Base-by-base conservation (phyloP, 1,140 invertebrate genomes). In the Eulimnadia texana region DNA sequence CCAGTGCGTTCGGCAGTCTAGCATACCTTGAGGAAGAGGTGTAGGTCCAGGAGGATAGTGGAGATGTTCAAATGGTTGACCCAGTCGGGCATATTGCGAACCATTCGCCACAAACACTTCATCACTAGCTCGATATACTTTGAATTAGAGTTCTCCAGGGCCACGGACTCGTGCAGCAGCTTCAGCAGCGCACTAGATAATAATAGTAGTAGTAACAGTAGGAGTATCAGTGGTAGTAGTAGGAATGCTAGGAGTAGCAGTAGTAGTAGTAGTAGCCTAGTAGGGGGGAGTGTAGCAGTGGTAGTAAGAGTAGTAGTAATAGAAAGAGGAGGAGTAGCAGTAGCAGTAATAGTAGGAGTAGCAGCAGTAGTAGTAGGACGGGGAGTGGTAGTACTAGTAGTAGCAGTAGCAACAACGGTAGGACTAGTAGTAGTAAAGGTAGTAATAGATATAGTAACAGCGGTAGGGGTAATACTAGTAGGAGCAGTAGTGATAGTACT, bases 61-160 rank as follows among this genome's bases (percentile, higher is more conserved):
- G 56, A 49, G 6, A 66, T 49, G 25, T 66, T 82, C 29, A 91
- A 77, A 10, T 86, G 81, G 65, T 82, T 79, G 22, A 82, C 79
- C 79, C 85, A 87, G 19, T 81, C 79, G 2, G 83, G 81, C 62
- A 93, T 82, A 68, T 84, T 81, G 68, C 88, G 85, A 11, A 89
- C 80, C 27, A 88, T 84, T 73, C 90, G 88, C 90, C 82, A 96
- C 65, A 86, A 80, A 72, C 84, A 94, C 73, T 93, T 93, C 81
- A 87, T 90, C 50, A 88, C 84, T 55, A 88, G 72, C 68, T 88
- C 90, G 65, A 82, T 81, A 70, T 84, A 91, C 59, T 88, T 85
- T 16, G 77, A 77, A 64, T 75, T 79, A 58, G 73, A 75, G 67
- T 74, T 81, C n/a, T 78, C 70, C 67, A 69, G 82, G 13, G 78